Percentiles rank a stretch among this genome's conserved stretches.
These are phyloP conservation scores for Heliconius himera DNA, from an alignment of 1,140 invertebrate genomes.

Conservation along the genomic window DNA sequence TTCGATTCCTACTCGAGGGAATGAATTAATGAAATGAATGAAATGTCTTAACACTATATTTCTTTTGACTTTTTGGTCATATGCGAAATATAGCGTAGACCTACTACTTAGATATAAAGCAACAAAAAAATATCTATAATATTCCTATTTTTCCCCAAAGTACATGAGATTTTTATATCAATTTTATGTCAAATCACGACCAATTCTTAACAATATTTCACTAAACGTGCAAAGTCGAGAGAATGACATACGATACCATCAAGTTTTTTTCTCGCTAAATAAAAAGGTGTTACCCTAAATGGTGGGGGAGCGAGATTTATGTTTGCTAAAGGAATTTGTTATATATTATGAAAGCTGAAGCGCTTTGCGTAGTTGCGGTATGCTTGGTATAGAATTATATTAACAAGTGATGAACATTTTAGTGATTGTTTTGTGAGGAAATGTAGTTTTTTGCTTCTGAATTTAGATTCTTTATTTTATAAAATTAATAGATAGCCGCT, in stretches of 20 bases:
- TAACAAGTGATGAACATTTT: not conserved
- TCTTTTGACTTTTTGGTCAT: too few species aligned
- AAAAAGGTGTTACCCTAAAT: conserved; percentile 28
- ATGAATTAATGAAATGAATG: too few species aligned
- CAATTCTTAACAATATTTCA: conserved; percentile 8
- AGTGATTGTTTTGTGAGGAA: not conserved
- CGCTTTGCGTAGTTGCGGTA: conserved; percentile 17
- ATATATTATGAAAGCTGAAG: conserved; percentile 15
- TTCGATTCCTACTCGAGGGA: too few species aligned
- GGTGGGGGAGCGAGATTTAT: conserved; percentile 21
- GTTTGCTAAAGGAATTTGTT: not conserved
- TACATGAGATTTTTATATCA: not conserved
- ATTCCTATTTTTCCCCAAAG: not conserved
- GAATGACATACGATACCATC: conserved; percentile 25
- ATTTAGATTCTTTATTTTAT: too few species aligned
- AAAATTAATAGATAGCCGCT: too few species aligned
- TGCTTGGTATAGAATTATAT: not conserved
- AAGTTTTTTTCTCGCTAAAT: conserved; percentile 19
- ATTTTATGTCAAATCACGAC: not conserved
- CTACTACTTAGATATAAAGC: not conserved
- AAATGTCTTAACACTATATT: too few species aligned
- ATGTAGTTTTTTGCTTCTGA: too few species aligned
- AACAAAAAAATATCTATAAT: not conserved
- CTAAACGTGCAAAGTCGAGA: conserved; percentile 13
- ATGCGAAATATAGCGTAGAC: too few species aligned